phyloP scores from a whole-genome alignment of 2,113 vertebrate species.

The Octodon degus region DNA sequence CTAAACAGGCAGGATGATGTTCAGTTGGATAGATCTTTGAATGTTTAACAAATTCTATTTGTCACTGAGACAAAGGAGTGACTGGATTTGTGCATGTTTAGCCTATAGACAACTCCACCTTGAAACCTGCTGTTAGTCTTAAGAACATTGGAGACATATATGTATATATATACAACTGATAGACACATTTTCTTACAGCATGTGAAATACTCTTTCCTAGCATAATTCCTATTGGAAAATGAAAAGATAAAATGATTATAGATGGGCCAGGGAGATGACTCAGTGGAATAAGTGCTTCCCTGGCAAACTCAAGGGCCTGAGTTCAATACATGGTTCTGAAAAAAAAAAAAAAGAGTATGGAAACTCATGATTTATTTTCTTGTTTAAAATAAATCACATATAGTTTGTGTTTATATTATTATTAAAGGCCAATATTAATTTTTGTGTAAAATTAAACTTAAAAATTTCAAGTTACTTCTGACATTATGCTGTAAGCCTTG shows the following conservation, averaged over 20 bases:
- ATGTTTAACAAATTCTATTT: background rate
- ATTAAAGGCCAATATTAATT: background rate
- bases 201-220: background rate
- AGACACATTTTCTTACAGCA: background rate
- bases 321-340: too few species aligned
- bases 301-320: too few species aligned
- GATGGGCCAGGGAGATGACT: too few species aligned
- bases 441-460: conserved; percentile 37
- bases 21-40: background rate
- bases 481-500: background rate
- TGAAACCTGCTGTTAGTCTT: background rate
- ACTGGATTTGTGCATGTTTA: background rate
- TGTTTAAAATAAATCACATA: background rate
- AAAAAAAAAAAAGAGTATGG: background rate
- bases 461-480: conserved; percentile 51
- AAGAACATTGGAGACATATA: background rate
- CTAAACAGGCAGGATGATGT: background rate
- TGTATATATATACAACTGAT: too few species aligned
- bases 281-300: too few species aligned
- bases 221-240: background rate
- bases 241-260: background rate
- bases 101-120: background rate
- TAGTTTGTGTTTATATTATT: background rate
- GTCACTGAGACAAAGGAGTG: background rate
- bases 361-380: background rate